phyloP scores from a whole-genome alignment of 2,113 vertebrate species.

The Antennarius striatus region DNA sequence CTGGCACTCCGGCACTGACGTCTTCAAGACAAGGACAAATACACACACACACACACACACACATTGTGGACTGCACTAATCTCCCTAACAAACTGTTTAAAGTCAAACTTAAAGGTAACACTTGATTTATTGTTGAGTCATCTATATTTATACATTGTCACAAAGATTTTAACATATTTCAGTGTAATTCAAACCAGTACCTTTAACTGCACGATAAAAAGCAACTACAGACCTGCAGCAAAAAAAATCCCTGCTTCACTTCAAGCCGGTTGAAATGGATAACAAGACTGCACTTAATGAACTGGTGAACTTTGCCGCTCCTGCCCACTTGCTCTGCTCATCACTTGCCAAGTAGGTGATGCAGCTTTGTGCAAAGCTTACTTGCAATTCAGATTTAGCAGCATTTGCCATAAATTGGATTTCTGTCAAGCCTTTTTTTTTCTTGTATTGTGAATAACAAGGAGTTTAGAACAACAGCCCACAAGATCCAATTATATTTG shows the following conservation, averaged over 20 bases:
- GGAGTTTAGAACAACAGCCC: slow-evolving; percentile 34
- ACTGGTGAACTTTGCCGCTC: slow-evolving; percentile 3
- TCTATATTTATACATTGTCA: neutral
- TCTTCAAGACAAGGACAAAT: neutral
- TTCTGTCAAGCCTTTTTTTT: slow-evolving; percentile 35
- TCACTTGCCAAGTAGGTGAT: slow-evolving; percentile 13
- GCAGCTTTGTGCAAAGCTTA: neutral
- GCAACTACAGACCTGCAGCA: neutral
- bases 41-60: neutral
- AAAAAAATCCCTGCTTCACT: neutral
- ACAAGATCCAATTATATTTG: slow-evolving; percentile 57
- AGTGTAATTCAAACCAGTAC: too few species aligned
- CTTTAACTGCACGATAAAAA: neutral
- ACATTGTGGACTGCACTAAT: slow-evolving; percentile 23
- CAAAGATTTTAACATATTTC: neutral
- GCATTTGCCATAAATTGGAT: slow-evolving; percentile 31
- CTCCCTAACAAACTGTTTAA: too few species aligned
- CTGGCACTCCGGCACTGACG: slow-evolving; percentile 1
- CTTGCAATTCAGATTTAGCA: slow-evolving; percentile 11
- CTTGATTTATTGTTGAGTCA: slow-evolving; percentile 1
- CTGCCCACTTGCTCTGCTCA: neutral
- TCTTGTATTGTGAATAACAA: slow-evolving; percentile 18
- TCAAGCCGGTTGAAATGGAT: neutral
- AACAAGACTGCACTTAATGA: slow-evolving; percentile 8
- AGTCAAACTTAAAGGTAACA: too few species aligned